Evolutionary conservation across 2,113 vertebrate species (phyloP).

Genomic region (Danionella cerebrum): DNA sequence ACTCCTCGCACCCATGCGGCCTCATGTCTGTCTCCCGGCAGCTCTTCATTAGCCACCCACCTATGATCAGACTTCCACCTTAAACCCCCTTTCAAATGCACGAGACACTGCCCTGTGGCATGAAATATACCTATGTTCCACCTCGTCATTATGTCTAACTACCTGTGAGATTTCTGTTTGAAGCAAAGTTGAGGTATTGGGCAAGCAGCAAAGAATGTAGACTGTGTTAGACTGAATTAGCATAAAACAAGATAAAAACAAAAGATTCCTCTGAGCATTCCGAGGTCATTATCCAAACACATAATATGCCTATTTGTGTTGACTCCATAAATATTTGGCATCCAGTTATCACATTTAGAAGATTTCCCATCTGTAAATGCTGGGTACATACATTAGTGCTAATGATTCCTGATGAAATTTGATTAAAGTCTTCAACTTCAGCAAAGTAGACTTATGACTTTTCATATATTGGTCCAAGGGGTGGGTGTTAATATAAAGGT

Average conservation of each 20-base stretch:
- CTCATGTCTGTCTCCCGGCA: slow-evolving; percentile 7
- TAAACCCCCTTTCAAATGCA: no score
- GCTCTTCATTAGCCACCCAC: slow-evolving; percentile 34
- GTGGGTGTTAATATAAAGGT: background rate
- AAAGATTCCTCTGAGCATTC: slow-evolving; percentile 47
- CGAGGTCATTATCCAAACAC: slow-evolving; percentile 48
- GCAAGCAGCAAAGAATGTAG: slow-evolving; percentile 56
- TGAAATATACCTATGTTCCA: slow-evolving; percentile 40
- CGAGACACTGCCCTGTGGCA: no score
- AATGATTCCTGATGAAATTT: slow-evolving; percentile 34
- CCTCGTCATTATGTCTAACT: slow-evolving; percentile 57
- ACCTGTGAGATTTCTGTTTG: slow-evolving; percentile 44
- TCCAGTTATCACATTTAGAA: slow-evolving; percentile 35
- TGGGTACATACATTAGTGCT: slow-evolving; percentile 36
- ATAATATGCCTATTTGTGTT: slow-evolving; percentile 50
- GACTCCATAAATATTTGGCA: slow-evolving; percentile 40
- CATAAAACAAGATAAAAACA: slow-evolving; percentile 51
- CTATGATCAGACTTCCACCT: slow-evolving; percentile 33
- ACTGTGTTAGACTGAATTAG: slow-evolving; percentile 51
- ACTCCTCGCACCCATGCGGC: slow-evolving; percentile 1
- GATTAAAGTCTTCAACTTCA: background rate
- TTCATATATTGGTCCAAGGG: background rate
- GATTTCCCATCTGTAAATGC: slow-evolving; percentile 32
- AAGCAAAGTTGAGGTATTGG: slow-evolving; percentile 60
- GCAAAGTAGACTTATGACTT: background rate